Conservation (phyloP, 2,113 vertebrate genomes). For the Bucco capensis region DNA sequence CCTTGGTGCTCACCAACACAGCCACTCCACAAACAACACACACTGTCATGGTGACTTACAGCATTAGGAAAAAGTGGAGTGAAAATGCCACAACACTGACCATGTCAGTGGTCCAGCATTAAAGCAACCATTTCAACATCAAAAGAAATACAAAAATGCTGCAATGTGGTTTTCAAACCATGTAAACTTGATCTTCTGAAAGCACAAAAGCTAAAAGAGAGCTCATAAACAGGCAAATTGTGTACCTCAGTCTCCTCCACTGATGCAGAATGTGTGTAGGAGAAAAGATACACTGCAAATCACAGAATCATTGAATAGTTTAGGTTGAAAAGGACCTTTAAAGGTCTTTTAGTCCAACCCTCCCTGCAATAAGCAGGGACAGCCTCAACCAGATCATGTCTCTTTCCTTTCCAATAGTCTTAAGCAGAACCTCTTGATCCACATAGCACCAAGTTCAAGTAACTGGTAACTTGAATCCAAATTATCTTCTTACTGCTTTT, state of each 20-base stretch:
- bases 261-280: background rate
- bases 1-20: background rate
- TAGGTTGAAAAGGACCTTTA: too few species aligned
- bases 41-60: fast-evolving
- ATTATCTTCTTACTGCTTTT: background rate
- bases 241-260: background rate
- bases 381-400: background rate
- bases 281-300: background rate
- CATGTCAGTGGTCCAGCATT: fast-evolving
- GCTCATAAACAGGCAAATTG: background rate
- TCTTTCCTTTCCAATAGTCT: background rate
- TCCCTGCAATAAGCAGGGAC: too few species aligned
- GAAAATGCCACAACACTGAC: fast-evolving
- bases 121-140: background rate
- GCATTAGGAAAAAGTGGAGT: fast-evolving
- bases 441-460: background rate
- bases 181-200: background rate
- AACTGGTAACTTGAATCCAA: background rate
- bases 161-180: background rate
- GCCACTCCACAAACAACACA: background rate
- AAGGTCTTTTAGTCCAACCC: too few species aligned
- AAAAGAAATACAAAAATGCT: background rate
- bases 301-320: too few species aligned
- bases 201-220: background rate
- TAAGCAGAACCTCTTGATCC: background rate